phyloP scores from a whole-genome alignment of 2,888 invertebrate species.

The Dynastes maya region DNA sequence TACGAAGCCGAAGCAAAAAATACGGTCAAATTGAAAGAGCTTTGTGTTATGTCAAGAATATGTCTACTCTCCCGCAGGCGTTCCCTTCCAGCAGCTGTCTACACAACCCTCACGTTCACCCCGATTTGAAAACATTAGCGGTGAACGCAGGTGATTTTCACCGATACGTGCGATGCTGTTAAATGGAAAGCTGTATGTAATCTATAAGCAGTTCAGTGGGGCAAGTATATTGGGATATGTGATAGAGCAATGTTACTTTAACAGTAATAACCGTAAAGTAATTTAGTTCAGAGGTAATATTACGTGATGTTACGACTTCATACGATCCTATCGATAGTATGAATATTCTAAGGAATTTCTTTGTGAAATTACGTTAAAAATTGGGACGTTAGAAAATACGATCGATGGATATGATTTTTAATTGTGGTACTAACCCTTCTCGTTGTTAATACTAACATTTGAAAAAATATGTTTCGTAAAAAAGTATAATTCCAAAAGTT shows the following conservation, averaged over 20 bases:
- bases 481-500: too few relatives aligned
- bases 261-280: not conserved
- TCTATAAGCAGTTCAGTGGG: constrained; percentile 8
- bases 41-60: constrained; percentile 23
- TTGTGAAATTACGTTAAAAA: too few relatives aligned
- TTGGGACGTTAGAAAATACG: too few relatives aligned
- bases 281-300: not conserved
- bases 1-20: constrained; percentile 3
- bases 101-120: constrained; percentile 42
- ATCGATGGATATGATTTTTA: too few relatives aligned
- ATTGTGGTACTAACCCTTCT: too few relatives aligned
- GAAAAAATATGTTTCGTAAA: too few relatives aligned
- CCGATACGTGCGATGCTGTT: constrained; percentile 17
- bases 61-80: constrained; percentile 1
- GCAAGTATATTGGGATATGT: not conserved
- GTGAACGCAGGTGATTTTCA: constrained; percentile 39
- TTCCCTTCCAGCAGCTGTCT: constrained; percentile 35
- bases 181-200: not conserved
- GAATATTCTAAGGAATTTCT: too few relatives aligned
- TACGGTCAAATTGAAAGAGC: constrained; percentile 12
- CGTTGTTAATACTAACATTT: too few relatives aligned
- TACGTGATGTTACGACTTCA: not conserved
- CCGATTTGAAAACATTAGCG: constrained; percentile 42
- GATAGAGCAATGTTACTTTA: not conserved
- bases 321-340: not conserved